Percentiles rank a stretch among this genome's conserved stretches.
These are phyloP conservation scores for Sycophila texana DNA, from an alignment of 2,888 invertebrate genomes.

Conservation along the genomic window DNA sequence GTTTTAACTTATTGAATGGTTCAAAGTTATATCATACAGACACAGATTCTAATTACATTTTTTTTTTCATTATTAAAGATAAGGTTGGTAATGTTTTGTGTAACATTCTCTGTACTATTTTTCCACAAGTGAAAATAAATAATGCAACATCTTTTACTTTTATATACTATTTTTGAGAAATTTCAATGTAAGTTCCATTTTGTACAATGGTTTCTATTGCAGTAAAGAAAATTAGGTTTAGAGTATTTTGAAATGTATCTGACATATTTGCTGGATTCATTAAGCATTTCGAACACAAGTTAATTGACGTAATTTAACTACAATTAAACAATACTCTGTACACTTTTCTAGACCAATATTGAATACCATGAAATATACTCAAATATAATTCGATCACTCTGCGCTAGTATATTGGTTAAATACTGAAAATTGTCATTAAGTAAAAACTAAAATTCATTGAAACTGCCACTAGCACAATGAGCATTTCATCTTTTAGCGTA, in stretches of 20 bases:
- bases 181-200: background rate
- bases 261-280: no score
- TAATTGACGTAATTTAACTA: background rate
- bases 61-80: no score
- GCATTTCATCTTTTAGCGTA: conserved; percentile 29
- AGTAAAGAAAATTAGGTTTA: background rate
- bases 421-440: conserved; percentile 23
- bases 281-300: conserved; percentile 22
- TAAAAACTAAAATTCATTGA: conserved; percentile 34
- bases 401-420: conserved; percentile 45
- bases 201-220: no score
- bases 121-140: conserved; percentile 13
- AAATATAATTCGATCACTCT: conserved; percentile 54
- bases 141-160: background rate
- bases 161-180: conserved; percentile 9
- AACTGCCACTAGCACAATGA: conserved; percentile 51
- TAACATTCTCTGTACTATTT: background rate
- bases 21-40: background rate
- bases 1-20: background rate
- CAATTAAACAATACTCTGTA: conserved; percentile 11
- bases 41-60: no score
- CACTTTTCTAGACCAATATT: conserved; percentile 6
- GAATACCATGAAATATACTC: conserved; percentile 23
- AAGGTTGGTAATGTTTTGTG: no score
- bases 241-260: background rate